Evolutionary conservation across 2,888 invertebrate species (phyloP).

Genomic region (Tanaodytes sp.): DNA sequence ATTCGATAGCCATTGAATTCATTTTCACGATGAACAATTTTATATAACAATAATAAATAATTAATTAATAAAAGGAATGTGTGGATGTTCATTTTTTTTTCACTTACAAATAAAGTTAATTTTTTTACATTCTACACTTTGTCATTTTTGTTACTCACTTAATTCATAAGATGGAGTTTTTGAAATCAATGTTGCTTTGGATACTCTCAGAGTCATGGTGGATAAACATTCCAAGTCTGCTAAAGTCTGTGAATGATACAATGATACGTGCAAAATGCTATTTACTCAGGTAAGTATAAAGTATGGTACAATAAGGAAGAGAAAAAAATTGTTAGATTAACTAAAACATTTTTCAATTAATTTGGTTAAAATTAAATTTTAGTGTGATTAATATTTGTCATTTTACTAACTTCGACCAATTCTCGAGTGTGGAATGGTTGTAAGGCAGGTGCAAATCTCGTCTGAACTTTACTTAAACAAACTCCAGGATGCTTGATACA

Average conservation of each 20-base stretch:
- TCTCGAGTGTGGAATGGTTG: conserved; percentile 79
- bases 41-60: conserved; percentile 37
- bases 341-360: too few species aligned
- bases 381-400: too few species aligned
- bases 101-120: background rate
- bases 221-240: conserved; percentile 76
- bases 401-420: conserved; percentile 76
- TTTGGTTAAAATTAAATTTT: too few species aligned
- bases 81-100: conserved; percentile 18
- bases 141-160: conserved; percentile 63
- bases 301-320: too few species aligned
- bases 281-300: too few species aligned
- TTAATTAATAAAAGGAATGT: conserved; percentile 29
- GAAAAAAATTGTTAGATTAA: too few species aligned
- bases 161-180: conserved; percentile 67
- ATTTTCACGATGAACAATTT: conserved; percentile 47
- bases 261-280: too few species aligned
- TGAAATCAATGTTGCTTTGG: conserved; percentile 73
- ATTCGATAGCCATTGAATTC: conserved; percentile 35
- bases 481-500: conserved; percentile 79
- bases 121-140: background rate
- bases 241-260: conserved; percentile 75
- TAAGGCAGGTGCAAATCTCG: conserved; percentile 78
- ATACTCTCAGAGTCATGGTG: conserved; percentile 68
- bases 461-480: conserved; percentile 75